phyloP scores from a whole-genome alignment of 2,888 invertebrate genomes.

The Pegoplata infirma region DNA sequence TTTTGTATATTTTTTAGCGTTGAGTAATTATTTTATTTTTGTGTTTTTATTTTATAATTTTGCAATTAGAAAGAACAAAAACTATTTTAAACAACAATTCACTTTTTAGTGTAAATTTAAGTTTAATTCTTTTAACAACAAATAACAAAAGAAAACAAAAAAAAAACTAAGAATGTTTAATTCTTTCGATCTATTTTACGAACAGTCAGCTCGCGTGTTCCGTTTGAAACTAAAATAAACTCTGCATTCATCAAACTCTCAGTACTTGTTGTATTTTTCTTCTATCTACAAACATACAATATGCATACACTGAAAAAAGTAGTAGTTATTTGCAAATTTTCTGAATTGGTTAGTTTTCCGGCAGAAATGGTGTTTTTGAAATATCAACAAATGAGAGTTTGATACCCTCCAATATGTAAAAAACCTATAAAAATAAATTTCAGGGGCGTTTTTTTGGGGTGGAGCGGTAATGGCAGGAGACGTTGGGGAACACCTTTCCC shows the following conservation, averaged over 20 bases:
- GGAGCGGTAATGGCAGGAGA: too few species aligned
- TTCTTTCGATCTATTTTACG: not conserved
- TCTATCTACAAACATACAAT: not conserved
- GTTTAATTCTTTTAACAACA: not conserved
- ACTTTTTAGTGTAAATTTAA: not conserved
- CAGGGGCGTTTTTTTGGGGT: too few species aligned
- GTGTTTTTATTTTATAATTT: not conserved
- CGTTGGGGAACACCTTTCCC: too few species aligned
- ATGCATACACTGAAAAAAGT: too few species aligned
- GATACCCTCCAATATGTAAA: too few species aligned
- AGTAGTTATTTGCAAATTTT: too few species aligned
- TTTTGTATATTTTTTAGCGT: not conserved
- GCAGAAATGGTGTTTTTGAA: too few species aligned
- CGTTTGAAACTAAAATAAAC: slow-evolving; percentile 37
- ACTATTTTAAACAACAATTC: not conserved
- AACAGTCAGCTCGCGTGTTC: slow-evolving; percentile 36
- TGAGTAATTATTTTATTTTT: not conserved
- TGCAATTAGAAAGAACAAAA: not conserved
- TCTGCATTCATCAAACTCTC: slow-evolving; percentile 30
- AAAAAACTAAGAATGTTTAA: not conserved
- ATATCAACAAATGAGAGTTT: too few species aligned
- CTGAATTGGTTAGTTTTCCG: too few species aligned
- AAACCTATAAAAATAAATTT: too few species aligned
- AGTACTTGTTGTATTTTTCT: slow-evolving; percentile 10
- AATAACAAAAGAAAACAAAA: too few species aligned